Evolutionary conservation across 2,113 vertebrate genomes (phyloP).

Genomic region (Ellobius talpinus): DNA sequence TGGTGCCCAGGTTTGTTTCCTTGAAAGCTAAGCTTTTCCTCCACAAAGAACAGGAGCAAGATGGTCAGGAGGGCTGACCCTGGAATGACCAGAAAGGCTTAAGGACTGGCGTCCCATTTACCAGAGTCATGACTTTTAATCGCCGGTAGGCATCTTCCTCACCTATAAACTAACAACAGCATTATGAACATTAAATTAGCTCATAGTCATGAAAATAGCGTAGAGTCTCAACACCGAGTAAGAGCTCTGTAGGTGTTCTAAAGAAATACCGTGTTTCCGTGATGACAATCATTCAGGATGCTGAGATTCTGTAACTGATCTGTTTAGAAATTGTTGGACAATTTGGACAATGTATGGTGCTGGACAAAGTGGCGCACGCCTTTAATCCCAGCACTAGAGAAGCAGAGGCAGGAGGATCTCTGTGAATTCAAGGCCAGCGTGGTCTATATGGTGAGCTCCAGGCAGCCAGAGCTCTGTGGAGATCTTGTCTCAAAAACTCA

Average conservation of each 20-base stretch:
- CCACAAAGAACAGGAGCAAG: background rate
- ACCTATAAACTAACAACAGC: background rate
- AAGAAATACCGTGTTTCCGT: background rate
- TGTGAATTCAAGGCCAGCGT: background rate
- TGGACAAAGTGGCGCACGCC: background rate
- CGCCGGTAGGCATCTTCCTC: background rate
- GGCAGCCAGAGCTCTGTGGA: background rate
- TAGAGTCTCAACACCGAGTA: background rate
- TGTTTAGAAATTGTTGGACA: conserved; percentile 1
- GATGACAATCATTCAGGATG: background rate
- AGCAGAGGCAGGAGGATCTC: background rate
- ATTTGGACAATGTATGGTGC: background rate
- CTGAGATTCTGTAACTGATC: background rate
- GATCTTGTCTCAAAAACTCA: background rate
- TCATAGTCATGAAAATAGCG: background rate
- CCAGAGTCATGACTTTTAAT: background rate
- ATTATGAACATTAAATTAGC: background rate
- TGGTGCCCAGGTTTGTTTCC: background rate
- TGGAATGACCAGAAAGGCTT: background rate
- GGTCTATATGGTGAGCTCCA: background rate
- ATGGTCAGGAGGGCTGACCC: background rate
- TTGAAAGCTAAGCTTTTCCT: background rate
- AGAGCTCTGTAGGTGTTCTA: background rate
- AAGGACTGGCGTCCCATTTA: background rate
- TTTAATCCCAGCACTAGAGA: background rate